A percentile compares a stretch with the other conserved stretches of the same genome.
Conservation (phyloP, 1,140 invertebrate species). For the Octopus bimaculoides region DNA sequence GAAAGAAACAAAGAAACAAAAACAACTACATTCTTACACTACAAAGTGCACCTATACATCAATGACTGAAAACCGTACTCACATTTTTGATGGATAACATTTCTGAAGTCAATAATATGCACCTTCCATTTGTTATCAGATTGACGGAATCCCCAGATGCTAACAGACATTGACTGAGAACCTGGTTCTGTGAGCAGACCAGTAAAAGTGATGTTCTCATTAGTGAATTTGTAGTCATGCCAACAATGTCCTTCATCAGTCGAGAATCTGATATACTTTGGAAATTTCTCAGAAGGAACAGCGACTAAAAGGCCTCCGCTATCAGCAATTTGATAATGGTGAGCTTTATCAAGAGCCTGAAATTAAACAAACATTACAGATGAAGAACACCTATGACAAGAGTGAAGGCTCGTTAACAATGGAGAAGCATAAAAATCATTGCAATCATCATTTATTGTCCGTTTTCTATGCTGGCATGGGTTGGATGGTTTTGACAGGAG, state of each 20-base stretch:
- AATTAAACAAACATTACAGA: background rate
- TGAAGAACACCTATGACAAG: no score
- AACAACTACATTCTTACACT: background rate
- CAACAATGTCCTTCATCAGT: conserved; percentile 54
- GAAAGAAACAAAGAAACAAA: no score
- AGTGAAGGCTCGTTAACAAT: no score
- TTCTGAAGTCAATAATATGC: conserved; percentile 46
- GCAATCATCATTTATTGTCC: no score
- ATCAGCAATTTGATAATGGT: conserved; percentile 54
- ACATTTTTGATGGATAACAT: conserved; percentile 45
- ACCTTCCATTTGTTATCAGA: conserved; percentile 43
- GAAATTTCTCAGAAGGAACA: conserved; percentile 67
- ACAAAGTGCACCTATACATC: background rate
- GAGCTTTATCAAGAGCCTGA: conserved; percentile 52
- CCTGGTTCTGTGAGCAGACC: conserved; percentile 65
- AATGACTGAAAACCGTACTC: conserved; percentile 20
- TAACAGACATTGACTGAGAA: conserved; percentile 65
- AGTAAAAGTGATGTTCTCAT: conserved; percentile 79
- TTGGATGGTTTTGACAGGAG: no score
- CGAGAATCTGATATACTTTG: conserved; percentile 65
- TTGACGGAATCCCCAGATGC: conserved; percentile 69
- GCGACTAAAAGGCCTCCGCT: conserved; percentile 55
- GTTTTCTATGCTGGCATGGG: no score
- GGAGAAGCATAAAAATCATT: no score
- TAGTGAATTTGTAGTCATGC: conserved; percentile 51